Conservation (phyloP, 1,140 invertebrate genomes). For the Probaryconus sp. region DNA sequence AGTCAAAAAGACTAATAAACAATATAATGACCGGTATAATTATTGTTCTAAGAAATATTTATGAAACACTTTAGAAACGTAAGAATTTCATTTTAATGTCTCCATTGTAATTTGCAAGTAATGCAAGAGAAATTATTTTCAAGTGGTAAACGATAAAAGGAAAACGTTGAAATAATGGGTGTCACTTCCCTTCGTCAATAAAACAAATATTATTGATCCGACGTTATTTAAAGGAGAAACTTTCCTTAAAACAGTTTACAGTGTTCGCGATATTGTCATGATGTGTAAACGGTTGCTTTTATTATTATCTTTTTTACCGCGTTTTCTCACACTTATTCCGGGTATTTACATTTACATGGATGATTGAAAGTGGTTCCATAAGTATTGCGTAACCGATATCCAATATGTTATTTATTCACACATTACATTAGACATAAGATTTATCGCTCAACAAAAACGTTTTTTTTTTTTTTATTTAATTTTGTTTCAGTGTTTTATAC, state of each 20-base stretch:
- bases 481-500: too few relatives aligned
- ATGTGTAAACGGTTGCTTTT: conserved; percentile 41
- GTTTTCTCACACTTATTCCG: conserved; percentile 12
- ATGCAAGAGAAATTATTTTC: too few relatives aligned
- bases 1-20: background rate
- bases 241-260: conserved; percentile 18
- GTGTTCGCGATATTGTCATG: conserved; percentile 18
- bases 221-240: conserved; percentile 34
- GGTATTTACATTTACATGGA: conserved; percentile 31
- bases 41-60: background rate
- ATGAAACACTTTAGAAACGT: conserved; percentile 10
- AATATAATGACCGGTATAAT: background rate
- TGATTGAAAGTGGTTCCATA: conserved; percentile 9
- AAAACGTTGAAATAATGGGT: too few relatives aligned
- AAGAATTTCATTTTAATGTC: conserved; percentile 23
- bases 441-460: too few relatives aligned
- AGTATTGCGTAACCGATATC: background rate
- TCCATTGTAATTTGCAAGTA: conserved; percentile 11
- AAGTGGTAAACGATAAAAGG: too few relatives aligned
- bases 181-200: background rate
- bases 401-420: conserved; percentile 1
- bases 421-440: too few relatives aligned
- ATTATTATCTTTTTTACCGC: conserved; percentile 27
- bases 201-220: conserved; percentile 2
- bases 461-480: too few relatives aligned